Percentiles rank a stretch among this genome's conserved stretches.
Evolutionary conservation across 1,140 invertebrate species (phyloP).

Genomic region (Agrilus planipennis): DNA sequence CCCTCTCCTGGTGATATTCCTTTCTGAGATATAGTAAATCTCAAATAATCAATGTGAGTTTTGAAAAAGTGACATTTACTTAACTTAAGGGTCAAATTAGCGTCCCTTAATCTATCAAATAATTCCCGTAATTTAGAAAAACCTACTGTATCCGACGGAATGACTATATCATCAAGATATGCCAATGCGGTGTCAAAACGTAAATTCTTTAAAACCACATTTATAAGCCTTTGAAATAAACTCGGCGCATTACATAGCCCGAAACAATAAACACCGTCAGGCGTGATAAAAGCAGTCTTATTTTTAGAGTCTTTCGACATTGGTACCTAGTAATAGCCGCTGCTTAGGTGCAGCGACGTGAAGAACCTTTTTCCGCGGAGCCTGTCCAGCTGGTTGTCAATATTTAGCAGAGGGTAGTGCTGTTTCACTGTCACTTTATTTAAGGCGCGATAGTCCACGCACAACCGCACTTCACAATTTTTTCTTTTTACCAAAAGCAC

Average conservation of each 20-base stretch:
- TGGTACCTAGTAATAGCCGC: conserved; percentile 8
- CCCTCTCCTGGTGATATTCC: conserved; percentile 6
- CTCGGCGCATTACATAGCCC: conserved; percentile 8
- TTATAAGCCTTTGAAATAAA: conserved; percentile 8
- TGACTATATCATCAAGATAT: conserved; percentile 25
- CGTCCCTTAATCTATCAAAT: neutral
- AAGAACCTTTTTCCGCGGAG: conserved; percentile 11
- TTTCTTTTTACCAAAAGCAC: no score
- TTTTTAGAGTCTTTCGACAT: conserved; percentile 4
- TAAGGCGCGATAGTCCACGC: conserved; percentile 17
- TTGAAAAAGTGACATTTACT: neutral
- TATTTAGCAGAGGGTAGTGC: conserved; percentile 14
- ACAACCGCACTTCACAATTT: conserved; percentile 16
- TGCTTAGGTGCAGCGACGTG: no score
- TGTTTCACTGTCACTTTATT: conserved; percentile 17
- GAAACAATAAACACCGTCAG: conserved; percentile 33
- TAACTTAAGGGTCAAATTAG: neutral
- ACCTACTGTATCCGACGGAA: conserved; percentile 21
- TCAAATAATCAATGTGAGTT: neutral
- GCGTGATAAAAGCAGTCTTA: no score
- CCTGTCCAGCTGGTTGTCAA: conserved; percentile 25
- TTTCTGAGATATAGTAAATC: neutral
- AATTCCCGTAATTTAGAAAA: neutral
- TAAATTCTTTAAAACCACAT: conserved; percentile 5
- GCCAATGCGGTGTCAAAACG: conserved; percentile 15